Conservation (phyloP, 2,888 invertebrate species). For the Neoaliturus tenellus region DNA sequence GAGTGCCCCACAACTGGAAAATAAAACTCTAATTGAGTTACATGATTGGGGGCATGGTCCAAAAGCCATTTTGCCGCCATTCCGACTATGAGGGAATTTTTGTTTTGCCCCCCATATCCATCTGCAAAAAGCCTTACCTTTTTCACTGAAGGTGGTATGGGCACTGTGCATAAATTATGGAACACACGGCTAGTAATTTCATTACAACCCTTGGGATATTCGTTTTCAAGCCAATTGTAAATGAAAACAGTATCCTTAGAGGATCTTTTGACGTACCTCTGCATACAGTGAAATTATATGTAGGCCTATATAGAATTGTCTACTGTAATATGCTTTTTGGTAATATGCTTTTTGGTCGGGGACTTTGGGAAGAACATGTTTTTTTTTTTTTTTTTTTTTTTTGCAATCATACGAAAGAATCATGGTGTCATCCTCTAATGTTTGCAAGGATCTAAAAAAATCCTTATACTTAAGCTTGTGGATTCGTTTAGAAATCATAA, state of each 20-base stretch:
- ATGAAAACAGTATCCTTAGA: slow-evolving; percentile 50
- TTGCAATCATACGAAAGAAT: slow-evolving; percentile 53
- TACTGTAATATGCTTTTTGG: slow-evolving; percentile 57
- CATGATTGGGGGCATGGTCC: slow-evolving; percentile 21
- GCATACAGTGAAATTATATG: slow-evolving; percentile 58
- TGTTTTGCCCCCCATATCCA: slow-evolving; percentile 62
- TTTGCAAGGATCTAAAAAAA: background rate
- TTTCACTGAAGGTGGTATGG: slow-evolving; percentile 29
- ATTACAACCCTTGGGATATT: slow-evolving; percentile 59
- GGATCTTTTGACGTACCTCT: slow-evolving; percentile 32
- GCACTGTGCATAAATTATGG: slow-evolving; percentile 42
- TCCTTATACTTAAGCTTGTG: background rate
- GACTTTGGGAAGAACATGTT: slow-evolving; percentile 47
- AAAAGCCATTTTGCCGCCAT: slow-evolving; percentile 58
- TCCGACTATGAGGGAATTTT: slow-evolving; percentile 61
- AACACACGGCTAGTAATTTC: slow-evolving; percentile 59
- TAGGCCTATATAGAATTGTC: slow-evolving; percentile 53
- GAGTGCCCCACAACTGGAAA: slow-evolving; percentile 58
- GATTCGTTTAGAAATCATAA: slow-evolving; percentile 16
- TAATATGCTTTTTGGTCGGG: slow-evolving; percentile 57
- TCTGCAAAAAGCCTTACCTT: slow-evolving; percentile 60
- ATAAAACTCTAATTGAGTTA: background rate
- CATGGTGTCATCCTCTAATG: background rate
- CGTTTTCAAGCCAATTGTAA: slow-evolving; percentile 61
- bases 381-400: no score